Base-by-base conservation (phyloP, 2,888 invertebrate species). In the Nymphalis urticae region DNA sequence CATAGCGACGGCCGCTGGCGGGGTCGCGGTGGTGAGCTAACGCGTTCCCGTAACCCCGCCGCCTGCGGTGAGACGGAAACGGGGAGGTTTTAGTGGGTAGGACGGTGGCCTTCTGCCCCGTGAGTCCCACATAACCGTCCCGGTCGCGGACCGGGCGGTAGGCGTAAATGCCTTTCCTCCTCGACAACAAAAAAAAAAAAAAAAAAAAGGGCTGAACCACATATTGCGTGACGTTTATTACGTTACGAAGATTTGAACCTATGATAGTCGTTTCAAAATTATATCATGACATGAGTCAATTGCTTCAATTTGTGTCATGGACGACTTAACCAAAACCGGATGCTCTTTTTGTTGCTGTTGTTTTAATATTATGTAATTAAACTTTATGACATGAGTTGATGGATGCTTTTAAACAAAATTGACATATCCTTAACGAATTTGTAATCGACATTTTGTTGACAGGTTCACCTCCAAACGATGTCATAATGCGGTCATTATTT, bases 221-320 rank as follows among this genome's bases (percentile, higher is more conserved):
- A 32, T 24, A 59, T 60, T 67, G 62, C 42, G 62, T 67, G 56
- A 67, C 42, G 62, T 24, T 13, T n/a, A 48, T 59, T 64, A 32
- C 61, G 60, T 56, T 64, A 66, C 24, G 50, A 32, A 66, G 69
- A 66, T 69, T 53, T 61, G 69, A 62, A 63, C 68, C 48, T 59
- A 36, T 63, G 69, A 72, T 72, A 72, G 62, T 62, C 21, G 62
- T 70, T 65, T 50, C 66, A 64, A 70, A 70, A 66, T 36, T 21
- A 62, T 70, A 68, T 56, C 72, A 60, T 68, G 70, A 48, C 70
- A 65, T 64, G 54, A 66, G 72, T 72, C 72, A 64, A 65, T 67
- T 64, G 64, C 59, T 58, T 16, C 48, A 62, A 72, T 68, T 70
- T 53, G 62, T 72, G 72, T 72, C 72, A 72, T 56, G 72, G 72